Evolutionary conservation across 1,140 invertebrate species (phyloP).

Genomic region (Tetragnatha versicolor): DNA sequence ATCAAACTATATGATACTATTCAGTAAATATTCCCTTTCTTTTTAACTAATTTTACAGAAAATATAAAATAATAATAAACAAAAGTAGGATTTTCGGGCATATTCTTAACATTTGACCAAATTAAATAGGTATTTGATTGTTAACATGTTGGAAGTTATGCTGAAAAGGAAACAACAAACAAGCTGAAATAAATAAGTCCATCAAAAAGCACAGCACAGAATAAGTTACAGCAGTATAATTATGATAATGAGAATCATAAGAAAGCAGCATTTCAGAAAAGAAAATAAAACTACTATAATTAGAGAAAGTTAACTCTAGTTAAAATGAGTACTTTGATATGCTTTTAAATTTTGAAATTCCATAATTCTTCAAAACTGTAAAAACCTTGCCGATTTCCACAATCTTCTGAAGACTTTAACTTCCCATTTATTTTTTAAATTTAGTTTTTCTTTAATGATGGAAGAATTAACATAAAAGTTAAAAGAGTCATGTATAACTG

Average conservation of each 20-base stretch:
- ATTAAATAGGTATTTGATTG: slow-evolving; percentile 17
- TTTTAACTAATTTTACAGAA: no score
- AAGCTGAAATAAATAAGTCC: slow-evolving; percentile 36
- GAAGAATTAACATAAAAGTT: no score
- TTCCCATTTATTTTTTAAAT: no score
- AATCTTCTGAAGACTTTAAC: no score
- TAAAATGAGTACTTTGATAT: neutral
- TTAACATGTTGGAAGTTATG: slow-evolving; percentile 49
- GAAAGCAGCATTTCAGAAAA: slow-evolving; percentile 39
- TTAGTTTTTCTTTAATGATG: no score
- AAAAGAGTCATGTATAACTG: no score
- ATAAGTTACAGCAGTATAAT: slow-evolving; percentile 49
- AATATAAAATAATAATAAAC: no score
- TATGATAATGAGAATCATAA: slow-evolving; percentile 6
- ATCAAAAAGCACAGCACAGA: slow-evolving; percentile 48
- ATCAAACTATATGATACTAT: no score
- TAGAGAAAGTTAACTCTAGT: neutral
- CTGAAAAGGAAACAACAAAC: slow-evolving; percentile 41
- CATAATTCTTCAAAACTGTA: no score
- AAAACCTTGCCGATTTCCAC: no score
- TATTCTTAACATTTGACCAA: slow-evolving; percentile 31
- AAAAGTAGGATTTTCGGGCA: neutral
- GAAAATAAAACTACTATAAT: neutral
- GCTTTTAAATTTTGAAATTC: no score
- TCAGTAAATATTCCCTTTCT: no score